phyloP scores from a whole-genome alignment of 2,888 invertebrate genomes.

The Lepidochrysops patricia region DNA sequence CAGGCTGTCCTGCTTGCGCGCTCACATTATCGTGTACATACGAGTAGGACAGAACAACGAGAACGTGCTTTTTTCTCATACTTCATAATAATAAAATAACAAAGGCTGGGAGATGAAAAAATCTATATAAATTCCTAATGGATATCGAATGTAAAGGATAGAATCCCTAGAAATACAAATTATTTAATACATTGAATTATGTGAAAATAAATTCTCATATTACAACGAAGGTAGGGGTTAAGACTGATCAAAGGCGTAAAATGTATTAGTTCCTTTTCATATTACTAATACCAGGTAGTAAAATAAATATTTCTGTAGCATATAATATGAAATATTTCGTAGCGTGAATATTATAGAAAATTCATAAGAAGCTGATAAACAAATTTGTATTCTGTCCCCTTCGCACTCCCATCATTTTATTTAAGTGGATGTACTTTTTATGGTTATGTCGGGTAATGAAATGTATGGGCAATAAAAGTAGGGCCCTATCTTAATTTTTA shows the following conservation, averaged over 20 bases:
- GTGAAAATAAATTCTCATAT: background rate
- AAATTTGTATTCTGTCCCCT: constrained; percentile 6
- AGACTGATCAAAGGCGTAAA: background rate
- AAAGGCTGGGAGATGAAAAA: background rate
- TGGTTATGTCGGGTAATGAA: constrained; percentile 10
- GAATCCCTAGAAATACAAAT: background rate
- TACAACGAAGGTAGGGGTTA: too few relatives aligned
- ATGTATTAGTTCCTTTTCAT: too few relatives aligned
- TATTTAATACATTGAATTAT: background rate
- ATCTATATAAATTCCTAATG: background rate
- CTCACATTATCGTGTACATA: too few relatives aligned
- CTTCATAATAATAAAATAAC: background rate
- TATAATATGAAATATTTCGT: background rate
- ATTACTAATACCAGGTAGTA: too few relatives aligned
- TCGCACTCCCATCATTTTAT: constrained; percentile 1
- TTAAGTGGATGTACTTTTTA: constrained; percentile 11
- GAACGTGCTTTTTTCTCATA: too few relatives aligned
- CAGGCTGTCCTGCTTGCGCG: too few relatives aligned
- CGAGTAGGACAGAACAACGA: too few relatives aligned
- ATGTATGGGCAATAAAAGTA: constrained; percentile 10
- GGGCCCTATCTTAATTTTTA: constrained; percentile 12
- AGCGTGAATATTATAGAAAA: background rate
- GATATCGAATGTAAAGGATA: background rate
- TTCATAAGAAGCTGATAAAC: background rate
- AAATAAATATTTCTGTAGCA: background rate